Conservation (phyloP, 2,888 invertebrate species). For the Cartodere bifasciata region DNA sequence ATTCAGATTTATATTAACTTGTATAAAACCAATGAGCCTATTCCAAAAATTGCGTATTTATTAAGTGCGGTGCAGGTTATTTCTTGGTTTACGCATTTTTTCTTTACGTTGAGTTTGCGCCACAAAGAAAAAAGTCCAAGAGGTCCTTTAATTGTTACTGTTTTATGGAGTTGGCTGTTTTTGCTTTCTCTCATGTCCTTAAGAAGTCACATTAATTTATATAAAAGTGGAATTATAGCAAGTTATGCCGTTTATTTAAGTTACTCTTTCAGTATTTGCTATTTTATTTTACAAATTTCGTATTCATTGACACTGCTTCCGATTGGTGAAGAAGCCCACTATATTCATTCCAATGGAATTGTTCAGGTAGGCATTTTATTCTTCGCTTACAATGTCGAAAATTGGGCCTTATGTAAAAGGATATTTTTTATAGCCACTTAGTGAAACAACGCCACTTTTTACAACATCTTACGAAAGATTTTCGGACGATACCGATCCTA, state of each 20-base stretch:
- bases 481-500: slow-evolving; percentile 52
- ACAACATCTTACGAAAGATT: slow-evolving; percentile 48
- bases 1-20: slow-evolving; percentile 53
- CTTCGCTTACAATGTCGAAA: too few species aligned
- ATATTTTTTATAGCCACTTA: too few species aligned
- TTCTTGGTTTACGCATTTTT: slow-evolving; percentile 72
- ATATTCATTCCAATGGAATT: too few species aligned
- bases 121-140: slow-evolving; percentile 52
- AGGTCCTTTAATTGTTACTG: slow-evolving; percentile 56
- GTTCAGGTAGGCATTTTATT: too few species aligned
- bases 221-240: slow-evolving; percentile 26
- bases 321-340: too few species aligned
- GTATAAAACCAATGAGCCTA: slow-evolving; percentile 36
- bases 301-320: slow-evolving; percentile 65
- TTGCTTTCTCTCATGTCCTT: slow-evolving; percentile 56
- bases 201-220: slow-evolving; percentile 46
- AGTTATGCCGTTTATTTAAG: slow-evolving; percentile 31
- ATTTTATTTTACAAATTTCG: slow-evolving; percentile 48
- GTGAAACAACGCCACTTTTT: slow-evolving; percentile 26
- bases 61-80: slow-evolving; percentile 56
- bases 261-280: slow-evolving; percentile 48
- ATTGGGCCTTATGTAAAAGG: too few species aligned
- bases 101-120: slow-evolving; percentile 57
- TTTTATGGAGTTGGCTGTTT: slow-evolving; percentile 56
- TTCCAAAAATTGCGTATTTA: slow-evolving; percentile 58